Conservation (phyloP, 2,888 invertebrate genomes). For the Cantharis nigra region DNA sequence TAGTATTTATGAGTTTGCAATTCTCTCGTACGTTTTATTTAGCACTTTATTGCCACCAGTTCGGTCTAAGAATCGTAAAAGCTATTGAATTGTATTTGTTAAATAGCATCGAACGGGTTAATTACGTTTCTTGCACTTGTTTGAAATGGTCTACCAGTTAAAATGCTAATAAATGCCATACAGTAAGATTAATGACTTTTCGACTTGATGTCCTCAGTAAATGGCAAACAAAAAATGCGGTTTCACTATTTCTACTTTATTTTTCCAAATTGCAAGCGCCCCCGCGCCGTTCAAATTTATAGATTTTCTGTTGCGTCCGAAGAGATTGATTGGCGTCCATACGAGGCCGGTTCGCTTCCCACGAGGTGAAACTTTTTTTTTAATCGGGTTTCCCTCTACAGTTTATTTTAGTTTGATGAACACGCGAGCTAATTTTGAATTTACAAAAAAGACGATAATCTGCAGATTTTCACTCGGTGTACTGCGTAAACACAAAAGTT, state of each 20-base stretch:
- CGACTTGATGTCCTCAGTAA: neutral
- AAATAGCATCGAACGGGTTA: constrained; percentile 3
- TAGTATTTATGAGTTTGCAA: neutral
- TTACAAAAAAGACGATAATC: neutral
- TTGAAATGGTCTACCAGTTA: neutral
- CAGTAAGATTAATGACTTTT: neutral
- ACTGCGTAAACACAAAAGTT: constrained; percentile 17
- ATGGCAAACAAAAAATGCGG: neutral
- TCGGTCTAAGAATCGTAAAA: neutral
- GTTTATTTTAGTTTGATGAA: neutral
- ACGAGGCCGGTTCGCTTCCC: neutral
- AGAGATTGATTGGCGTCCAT: neutral
- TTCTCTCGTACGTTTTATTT: neutral
- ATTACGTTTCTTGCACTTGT: constrained; percentile 2
- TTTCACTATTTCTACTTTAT: neutral
- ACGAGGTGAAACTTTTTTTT: neutral
- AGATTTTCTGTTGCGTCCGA: neutral
- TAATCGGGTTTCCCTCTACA: too few relatives aligned
- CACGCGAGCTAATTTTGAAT: neutral
- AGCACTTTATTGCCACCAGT: neutral
- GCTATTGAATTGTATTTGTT: neutral
- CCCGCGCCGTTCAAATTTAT: neutral
- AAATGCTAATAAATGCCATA: constrained; percentile 1
- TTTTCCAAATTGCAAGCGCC: neutral
- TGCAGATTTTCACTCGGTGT: neutral